A percentile compares a stretch with the other conserved stretches of the same genome.
These are phyloP conservation scores for Ctenodactylus gundi DNA, from an alignment of 2,113 vertebrate genomes.

Conservation along the genomic window DNA sequence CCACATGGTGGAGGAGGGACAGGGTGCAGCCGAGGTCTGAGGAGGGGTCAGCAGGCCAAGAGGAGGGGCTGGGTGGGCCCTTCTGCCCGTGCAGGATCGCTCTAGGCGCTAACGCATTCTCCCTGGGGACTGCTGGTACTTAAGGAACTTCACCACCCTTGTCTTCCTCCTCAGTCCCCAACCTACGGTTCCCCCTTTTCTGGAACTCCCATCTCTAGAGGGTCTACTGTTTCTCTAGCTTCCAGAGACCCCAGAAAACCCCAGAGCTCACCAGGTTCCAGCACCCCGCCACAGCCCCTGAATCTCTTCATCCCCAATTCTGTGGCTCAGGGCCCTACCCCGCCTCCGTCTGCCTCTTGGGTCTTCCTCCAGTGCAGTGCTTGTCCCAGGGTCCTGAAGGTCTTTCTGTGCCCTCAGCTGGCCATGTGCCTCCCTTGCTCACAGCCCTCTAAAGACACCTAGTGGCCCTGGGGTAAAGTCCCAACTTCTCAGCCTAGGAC, in stretches of 20 bases:
- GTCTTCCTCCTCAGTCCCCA: fast-evolving
- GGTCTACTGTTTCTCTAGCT: neutral
- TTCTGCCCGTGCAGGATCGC: too few relatives aligned
- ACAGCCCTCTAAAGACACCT: fast-evolving
- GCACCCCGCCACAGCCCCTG: too few relatives aligned
- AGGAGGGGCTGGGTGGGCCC: neutral
- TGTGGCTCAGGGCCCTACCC: neutral
- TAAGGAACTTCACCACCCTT: neutral
- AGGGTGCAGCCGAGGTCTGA: constrained; percentile 33
- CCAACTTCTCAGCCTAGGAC: neutral
- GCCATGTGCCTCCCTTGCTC: neutral
- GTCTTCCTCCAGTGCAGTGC: neutral
- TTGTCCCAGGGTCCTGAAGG: neutral
- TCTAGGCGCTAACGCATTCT: neutral
- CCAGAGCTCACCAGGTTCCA: neutral
- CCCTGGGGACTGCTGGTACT: neutral
- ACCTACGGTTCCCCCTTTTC: fast-evolving
- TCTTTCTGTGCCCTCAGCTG: neutral
- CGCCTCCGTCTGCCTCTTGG: neutral
- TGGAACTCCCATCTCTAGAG: neutral
- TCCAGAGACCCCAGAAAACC: fast-evolving
- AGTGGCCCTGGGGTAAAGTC: neutral
- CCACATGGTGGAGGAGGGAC: constrained; percentile 37
- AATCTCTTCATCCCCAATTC: neutral
- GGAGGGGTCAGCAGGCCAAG: neutral